Evolutionary conservation across 2,797 vertebrate genomes (phyloP).

Genomic region (Emys orbicularis): DNA sequence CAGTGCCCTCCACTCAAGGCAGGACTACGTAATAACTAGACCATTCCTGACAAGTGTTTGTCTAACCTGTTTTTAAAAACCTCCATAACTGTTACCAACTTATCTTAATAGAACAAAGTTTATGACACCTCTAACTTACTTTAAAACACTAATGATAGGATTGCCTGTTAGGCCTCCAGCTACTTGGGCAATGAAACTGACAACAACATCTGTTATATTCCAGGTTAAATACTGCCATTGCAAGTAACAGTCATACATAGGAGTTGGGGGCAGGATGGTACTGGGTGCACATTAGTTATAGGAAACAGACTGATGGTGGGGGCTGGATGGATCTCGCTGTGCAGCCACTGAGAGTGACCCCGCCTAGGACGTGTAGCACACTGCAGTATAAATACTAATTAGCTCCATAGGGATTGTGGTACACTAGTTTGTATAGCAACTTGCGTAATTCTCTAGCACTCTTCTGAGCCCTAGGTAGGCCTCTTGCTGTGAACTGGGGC

Average conservation of each 20-base stretch:
- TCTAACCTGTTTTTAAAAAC: not conserved
- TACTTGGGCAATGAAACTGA: not conserved
- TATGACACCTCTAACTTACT: not conserved
- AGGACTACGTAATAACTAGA: not conserved
- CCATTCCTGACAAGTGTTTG: not conserved
- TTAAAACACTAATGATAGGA: not conserved
- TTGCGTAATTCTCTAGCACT: not conserved
- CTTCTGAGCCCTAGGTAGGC: not conserved
- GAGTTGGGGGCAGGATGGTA: not conserved
- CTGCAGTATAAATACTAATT: not conserved
- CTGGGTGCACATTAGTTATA: not conserved
- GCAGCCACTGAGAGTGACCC: not conserved
- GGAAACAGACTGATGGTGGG: accelerated
- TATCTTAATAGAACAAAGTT: not conserved
- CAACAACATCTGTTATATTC: not conserved
- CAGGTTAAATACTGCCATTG: not conserved
- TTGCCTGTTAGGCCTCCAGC: not conserved
- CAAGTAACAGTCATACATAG: not conserved
- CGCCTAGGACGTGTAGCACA: not conserved
- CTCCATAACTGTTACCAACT: not conserved
- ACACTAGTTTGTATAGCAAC: not conserved
- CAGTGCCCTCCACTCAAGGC: not conserved
- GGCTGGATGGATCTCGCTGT: not conserved
- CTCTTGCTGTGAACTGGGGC: not conserved
- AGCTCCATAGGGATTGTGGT: not conserved